Conservation (phyloP, 2,888 invertebrate genomes). For the Caprella mutica region DNA sequence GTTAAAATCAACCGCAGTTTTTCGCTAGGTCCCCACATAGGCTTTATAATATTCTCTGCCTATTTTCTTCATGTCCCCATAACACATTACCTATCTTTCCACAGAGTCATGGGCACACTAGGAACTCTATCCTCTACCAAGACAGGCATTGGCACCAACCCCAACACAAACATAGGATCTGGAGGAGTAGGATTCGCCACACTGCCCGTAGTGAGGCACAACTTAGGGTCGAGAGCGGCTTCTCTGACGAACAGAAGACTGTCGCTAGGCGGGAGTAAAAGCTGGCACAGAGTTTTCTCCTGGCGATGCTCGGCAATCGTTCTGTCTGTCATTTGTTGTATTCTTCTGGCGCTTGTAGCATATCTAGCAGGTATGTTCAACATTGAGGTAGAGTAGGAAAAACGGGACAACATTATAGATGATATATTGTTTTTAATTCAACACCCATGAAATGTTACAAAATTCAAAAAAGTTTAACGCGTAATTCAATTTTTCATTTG, state of each 20-base stretch:
- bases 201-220: constrained; percentile 19
- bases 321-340: constrained; percentile 78
- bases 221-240: constrained; percentile 21
- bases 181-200: constrained; percentile 11
- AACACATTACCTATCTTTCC: too few species aligned
- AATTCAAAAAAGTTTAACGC: too few species aligned
- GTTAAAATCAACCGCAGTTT: too few species aligned
- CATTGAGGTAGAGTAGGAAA: background rate
- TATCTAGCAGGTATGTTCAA: constrained; percentile 81
- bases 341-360: constrained; percentile 81
- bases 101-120: constrained; percentile 11
- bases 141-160: constrained; percentile 12
- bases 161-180: background rate
- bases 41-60: too few species aligned
- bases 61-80: too few species aligned
- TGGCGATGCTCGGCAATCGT: constrained; percentile 94
- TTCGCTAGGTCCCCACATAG: too few species aligned
- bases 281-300: constrained; percentile 84
- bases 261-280: constrained; percentile 83
- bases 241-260: constrained; percentile 28
- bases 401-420: background rate
- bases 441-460: too few species aligned
- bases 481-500: too few species aligned
- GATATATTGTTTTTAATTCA: too few species aligned
- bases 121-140: constrained; percentile 23